Evolutionary conservation across 2,113 vertebrate genomes (phyloP).

Genomic region (Jacana jacana): DNA sequence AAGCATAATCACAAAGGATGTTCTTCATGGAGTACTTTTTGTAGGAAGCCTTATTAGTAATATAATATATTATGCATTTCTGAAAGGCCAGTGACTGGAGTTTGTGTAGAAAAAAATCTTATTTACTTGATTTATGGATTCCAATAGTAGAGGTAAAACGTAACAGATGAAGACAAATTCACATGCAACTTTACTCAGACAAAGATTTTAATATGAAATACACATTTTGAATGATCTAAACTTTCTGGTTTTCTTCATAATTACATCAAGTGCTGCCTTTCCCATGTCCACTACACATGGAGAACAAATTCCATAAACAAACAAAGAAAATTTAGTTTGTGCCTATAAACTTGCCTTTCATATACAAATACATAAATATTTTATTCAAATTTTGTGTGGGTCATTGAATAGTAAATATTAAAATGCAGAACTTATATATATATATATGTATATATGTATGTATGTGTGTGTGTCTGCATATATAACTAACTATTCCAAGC

Average conservation of each 20-base stretch:
- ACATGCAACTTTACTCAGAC: background rate
- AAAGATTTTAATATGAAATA: background rate
- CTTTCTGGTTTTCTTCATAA: background rate
- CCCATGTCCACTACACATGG: accelerated
- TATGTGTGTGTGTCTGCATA: accelerated
- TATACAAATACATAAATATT: background rate
- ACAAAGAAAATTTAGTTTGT: background rate
- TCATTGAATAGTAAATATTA: background rate
- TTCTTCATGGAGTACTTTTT: background rate
- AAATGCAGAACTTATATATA: background rate
- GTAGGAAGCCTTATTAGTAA: background rate
- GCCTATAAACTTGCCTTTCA: background rate
- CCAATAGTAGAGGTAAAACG: background rate
- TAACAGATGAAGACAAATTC: background rate
- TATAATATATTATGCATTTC: background rate
- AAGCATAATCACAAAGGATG: background rate
- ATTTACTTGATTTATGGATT: background rate
- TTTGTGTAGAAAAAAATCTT: background rate
- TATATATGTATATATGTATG: no score
- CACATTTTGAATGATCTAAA: background rate
- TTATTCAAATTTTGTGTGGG: background rate
- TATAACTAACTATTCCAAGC: background rate
- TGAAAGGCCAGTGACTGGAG: background rate
- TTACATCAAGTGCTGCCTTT: background rate
- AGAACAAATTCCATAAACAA: background rate